Evolutionary conservation across 2,113 vertebrate genomes (phyloP).

Genomic region (Typhlomys cinereus): DNA sequence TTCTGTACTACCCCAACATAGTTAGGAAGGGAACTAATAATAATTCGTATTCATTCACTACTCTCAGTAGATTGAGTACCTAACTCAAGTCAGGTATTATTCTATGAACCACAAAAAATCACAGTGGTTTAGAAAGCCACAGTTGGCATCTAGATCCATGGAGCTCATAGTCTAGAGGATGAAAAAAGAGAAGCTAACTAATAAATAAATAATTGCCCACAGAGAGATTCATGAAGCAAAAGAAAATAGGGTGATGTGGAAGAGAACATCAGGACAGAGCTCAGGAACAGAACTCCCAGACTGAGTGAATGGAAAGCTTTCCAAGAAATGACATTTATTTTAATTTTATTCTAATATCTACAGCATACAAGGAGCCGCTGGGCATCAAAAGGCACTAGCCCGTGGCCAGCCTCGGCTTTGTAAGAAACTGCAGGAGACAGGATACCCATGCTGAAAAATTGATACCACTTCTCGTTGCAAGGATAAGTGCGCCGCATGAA

Average conservation of each 20-base stretch:
- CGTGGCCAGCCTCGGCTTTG: not conserved
- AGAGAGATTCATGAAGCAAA: not conserved
- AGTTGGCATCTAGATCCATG: not conserved
- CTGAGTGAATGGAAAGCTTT: not conserved
- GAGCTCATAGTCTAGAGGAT: not conserved
- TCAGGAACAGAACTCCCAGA: not conserved
- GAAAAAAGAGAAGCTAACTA: not conserved
- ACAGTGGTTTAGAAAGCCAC: not conserved
- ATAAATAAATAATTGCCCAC: not conserved
- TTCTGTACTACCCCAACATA: not conserved
- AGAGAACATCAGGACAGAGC: not conserved
- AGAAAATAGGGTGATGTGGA: not conserved
- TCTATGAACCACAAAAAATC: not conserved
- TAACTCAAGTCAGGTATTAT: not conserved
- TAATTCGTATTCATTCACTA: not conserved
- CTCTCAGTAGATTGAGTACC: not conserved
- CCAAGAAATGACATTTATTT: not conserved
- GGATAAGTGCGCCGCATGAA: not conserved
- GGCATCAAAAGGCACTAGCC: not conserved
- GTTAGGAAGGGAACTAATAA: fast-evolving
- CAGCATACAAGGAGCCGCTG: not conserved
- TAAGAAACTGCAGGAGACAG: not conserved
- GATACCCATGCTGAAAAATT: not conserved
- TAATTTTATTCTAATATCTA: not conserved
- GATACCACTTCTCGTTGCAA: not conserved